Evolutionary conservation across 2,888 invertebrate genomes (phyloP), one percentile per base, ranked within the genome.

Genomic region (Phania funesta): DNA sequence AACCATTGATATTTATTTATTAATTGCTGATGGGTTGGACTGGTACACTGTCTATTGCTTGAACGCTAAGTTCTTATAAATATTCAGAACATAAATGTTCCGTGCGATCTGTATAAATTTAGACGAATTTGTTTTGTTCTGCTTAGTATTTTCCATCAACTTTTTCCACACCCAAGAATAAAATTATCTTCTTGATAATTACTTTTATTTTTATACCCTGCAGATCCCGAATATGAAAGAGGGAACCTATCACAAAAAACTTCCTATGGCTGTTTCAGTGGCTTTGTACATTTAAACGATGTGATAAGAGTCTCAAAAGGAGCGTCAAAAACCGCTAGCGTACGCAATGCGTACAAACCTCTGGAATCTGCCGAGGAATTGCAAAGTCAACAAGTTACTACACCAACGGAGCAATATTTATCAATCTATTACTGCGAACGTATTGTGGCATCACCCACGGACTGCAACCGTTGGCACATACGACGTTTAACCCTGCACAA

Each of bases 401-500:
- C 87, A 38, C 86, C 86, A 3, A 87, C 86, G 4, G 85, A 85
- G 35, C 91, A 92, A 85, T 94, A 93, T 85, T 91, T 93, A 52
- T 92, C 86, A 20, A 87, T 94, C n/a, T 93, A 94, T 86, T 94
- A 94, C 89, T 94, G 93, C 0, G 86, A 87, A 70, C 87, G 90
- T n/a, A 67, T 90, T 44, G 86, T 87, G 1, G 88, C 88, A 67
- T 93, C 93, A 16, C 89, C 91, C 52, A 91, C 91, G 8, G 89
- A 92, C 70, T 92, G 93, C 85, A 93, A 93, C 86, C 88, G 92
- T 85, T 94, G 93, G 94, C 92, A 92, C 46, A 92, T 93, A 84
- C 92, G 92, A 83, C 92, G 91, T 35, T 89, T 94, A 24, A 92
- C 92, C 1, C 91, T 94, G 87, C 92, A 92, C 86, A 94, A 94